Evolutionary conservation across 2,113 vertebrate species (phyloP).

Genomic region (Nipponia nippon): DNA sequence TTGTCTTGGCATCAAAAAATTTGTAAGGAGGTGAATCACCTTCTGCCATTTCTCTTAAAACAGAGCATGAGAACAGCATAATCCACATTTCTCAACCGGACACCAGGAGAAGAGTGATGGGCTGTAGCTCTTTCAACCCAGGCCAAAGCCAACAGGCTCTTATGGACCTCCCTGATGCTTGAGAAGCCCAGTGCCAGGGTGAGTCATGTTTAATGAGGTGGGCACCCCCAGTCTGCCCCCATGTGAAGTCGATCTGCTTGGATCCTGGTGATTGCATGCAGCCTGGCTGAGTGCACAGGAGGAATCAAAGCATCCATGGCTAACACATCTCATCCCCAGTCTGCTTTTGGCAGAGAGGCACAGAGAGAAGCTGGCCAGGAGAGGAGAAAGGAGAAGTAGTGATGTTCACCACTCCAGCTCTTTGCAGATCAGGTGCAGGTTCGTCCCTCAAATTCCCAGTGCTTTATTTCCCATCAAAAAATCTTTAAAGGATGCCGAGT

Average conservation of each 20-base stretch:
- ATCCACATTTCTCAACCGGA: not conserved
- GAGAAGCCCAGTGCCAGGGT: not conserved
- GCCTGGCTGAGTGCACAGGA: not conserved
- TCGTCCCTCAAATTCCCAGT: not conserved
- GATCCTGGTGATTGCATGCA: not conserved
- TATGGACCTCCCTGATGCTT: not conserved
- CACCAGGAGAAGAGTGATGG: not conserved
- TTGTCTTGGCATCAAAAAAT: not conserved
- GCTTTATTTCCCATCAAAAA: not conserved
- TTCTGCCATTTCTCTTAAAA: not conserved
- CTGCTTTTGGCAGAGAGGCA: not conserved
- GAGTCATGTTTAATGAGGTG: not conserved
- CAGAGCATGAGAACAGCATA: not conserved
- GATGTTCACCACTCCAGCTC: not conserved
- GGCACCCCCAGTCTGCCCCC: not conserved
- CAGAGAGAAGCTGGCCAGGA: not conserved
- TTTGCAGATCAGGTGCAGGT: not conserved
- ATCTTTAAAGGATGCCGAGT: not conserved
- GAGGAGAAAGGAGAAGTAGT: not conserved
- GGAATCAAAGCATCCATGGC: not conserved
- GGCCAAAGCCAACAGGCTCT: not conserved
- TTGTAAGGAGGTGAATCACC: not conserved
- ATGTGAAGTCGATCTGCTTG: not conserved
- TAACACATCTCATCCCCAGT: not conserved
- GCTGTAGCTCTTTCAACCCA: not conserved